These are phyloP conservation scores for Steinernema khuongi DNA, from an alignment of 1,140 invertebrate species.

Conservation along the genomic window DNA sequence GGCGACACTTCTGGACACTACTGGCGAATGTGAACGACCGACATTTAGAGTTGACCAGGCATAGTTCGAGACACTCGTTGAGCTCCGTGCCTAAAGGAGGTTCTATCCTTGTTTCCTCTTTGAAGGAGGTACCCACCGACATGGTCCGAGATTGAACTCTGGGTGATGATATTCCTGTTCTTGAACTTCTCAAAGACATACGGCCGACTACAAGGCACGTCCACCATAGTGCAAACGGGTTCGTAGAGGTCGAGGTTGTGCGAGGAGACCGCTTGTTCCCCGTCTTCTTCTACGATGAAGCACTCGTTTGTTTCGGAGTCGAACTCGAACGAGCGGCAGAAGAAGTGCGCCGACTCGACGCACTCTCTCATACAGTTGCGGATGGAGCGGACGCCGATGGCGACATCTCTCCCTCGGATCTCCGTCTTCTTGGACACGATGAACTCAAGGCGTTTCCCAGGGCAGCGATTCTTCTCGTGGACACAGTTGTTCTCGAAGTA, in stretches of 20 bases:
- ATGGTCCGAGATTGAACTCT: slow-evolving; percentile 24
- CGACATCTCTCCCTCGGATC: slow-evolving; percentile 20
- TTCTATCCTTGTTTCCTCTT: slow-evolving; percentile 10
- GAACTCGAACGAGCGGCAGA: slow-evolving; percentile 44
- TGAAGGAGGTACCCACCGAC: slow-evolving; percentile 37
- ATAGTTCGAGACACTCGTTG: slow-evolving; percentile 36
- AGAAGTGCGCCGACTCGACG: slow-evolving; percentile 36
- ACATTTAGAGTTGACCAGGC: slow-evolving; percentile 37
- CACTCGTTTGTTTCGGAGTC: slow-evolving; percentile 32
- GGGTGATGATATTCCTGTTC: slow-evolving; percentile 35
- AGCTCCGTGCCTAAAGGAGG: neutral
- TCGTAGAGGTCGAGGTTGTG: slow-evolving; percentile 40
- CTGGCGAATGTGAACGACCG: slow-evolving; percentile 34
- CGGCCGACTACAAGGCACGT: slow-evolving; percentile 41
- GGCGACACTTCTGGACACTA: slow-evolving; percentile 23
- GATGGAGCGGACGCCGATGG: slow-evolving; percentile 27
- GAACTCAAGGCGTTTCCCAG: slow-evolving; percentile 32
- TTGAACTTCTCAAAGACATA: slow-evolving; percentile 40
- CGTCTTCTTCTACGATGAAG: slow-evolving; percentile 33
- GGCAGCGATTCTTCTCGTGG: slow-evolving; percentile 18
- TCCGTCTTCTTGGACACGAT: slow-evolving; percentile 37
- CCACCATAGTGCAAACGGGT: slow-evolving; percentile 36
- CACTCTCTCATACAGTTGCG: slow-evolving; percentile 41
- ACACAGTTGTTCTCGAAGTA: slow-evolving; percentile 2
- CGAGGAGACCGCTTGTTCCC: slow-evolving; percentile 17